Percentiles rank a stretch among this genome's conserved stretches.
These are phyloP conservation scores for Marisa cornuarietis DNA, from an alignment of 1,140 invertebrate genomes.

Conservation along the genomic window DNA sequence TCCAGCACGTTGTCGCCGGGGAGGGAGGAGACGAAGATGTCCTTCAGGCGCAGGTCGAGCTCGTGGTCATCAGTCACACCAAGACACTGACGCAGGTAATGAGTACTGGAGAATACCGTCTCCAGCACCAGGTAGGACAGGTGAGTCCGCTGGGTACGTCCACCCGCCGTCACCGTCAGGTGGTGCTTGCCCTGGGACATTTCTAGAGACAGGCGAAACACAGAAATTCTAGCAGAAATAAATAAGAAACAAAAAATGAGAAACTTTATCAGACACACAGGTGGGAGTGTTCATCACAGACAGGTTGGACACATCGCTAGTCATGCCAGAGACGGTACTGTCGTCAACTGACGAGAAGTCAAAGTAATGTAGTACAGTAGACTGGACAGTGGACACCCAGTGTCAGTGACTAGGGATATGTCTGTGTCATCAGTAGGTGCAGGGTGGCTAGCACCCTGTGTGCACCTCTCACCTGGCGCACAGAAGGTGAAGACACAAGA, in stretches of 20 bases:
- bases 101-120: slow-evolving; percentile 19
- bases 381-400: too few relatives aligned
- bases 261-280: too few relatives aligned
- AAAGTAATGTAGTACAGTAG: too few relatives aligned
- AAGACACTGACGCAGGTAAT: slow-evolving; percentile 33
- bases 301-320: too few relatives aligned
- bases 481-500: slow-evolving; percentile 1
- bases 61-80: slow-evolving; percentile 18
- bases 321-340: too few relatives aligned
- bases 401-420: too few relatives aligned
- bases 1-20: slow-evolving; percentile 23
- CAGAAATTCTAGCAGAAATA: too few relatives aligned
- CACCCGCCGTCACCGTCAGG: slow-evolving; percentile 4
- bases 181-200: slow-evolving; percentile 1
- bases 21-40: slow-evolving; percentile 28
- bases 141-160: background rate
- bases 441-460: too few relatives aligned
- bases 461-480: slow-evolving; percentile 2
- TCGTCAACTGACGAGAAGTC: too few relatives aligned
- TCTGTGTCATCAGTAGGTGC: too few relatives aligned
- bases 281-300: too few relatives aligned
- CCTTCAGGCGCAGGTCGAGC: slow-evolving; percentile 29
- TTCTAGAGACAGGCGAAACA: background rate
- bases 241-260: too few relatives aligned
- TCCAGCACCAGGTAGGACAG: slow-evolving; percentile 4